Base-by-base conservation (phyloP, 2,113 vertebrate genomes). In the Phasianus colchicus region DNA sequence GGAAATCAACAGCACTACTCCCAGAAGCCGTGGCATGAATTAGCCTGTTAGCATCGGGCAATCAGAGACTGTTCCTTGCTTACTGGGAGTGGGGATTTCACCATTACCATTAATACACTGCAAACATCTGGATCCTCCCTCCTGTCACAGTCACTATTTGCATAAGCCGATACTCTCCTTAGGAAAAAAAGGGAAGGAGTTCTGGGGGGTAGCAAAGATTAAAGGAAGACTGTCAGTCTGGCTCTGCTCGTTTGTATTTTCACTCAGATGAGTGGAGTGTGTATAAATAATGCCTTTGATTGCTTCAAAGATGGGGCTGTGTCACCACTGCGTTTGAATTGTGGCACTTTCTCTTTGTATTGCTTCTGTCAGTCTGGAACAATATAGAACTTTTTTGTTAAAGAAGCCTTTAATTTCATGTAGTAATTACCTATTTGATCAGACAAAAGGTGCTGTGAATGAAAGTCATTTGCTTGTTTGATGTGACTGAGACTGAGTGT, bases 401-500 rank as follows among this genome's bases (percentile, higher is more conserved):
- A 95, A 92, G 92, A 38, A 95, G 89, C 91, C 94, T 97, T 97
- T 96, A 97, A 97, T 97, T 97, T 94, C 93, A 89, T 73, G 21
- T 93, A 89, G 95, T 97, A 97, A 98, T 97, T 97, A 97, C 96
- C 96, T 97, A 95, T 97, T 98, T 97, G 96, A 97, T 97, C 96
- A 97, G 96, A 96, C 96, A 97, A 97, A 97, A 97, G 94, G 94
- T 96, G 93, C 92, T 85, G 79, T 86, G 91, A 97, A 97, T 95
- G 91, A 89, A 96, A 96, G 86, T 80, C 94, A 95, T 96, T 97
- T 93, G 77, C 93, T 96, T 95, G 90, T 97, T 95, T 96, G 95
- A 97, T 96, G 94, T 92, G 88, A 92, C 83, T 93, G 86, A 86
- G 92, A 84, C 78, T 67, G 81, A 92, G 86, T 88, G 95, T 96